These are phyloP conservation scores for Lissonota sp. DNA, from an alignment of 2,888 invertebrate genomes.

Conservation along the genomic window DNA sequence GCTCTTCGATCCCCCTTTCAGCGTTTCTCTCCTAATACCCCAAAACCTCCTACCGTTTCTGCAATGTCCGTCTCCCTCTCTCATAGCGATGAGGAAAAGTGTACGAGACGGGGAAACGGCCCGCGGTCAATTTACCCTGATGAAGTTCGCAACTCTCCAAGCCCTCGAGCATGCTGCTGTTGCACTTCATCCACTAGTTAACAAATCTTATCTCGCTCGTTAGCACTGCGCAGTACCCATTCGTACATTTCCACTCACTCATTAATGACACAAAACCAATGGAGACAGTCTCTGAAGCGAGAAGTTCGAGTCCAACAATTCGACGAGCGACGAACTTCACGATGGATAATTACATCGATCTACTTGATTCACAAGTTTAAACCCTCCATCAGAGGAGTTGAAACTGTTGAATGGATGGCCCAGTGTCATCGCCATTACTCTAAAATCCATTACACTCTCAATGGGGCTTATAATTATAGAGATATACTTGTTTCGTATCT, in stretches of 20 bases:
- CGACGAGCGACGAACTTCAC: constrained; percentile 12
- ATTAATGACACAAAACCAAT: not conserved
- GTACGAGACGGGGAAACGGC: constrained; percentile 22
- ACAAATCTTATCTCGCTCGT: constrained; percentile 41
- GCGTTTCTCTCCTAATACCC: constrained; percentile 46
- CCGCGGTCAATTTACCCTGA: constrained; percentile 4
- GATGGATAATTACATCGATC: constrained; percentile 25
- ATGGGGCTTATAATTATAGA: constrained; percentile 1
- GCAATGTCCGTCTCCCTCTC: not conserved
- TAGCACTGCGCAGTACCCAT: constrained; percentile 19
- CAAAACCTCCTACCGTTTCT: constrained; percentile 55
- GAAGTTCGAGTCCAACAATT: constrained; percentile 11
- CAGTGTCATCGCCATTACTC: constrained; percentile 4
- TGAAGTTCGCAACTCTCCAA: constrained; percentile 8
- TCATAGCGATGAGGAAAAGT: not conserved
- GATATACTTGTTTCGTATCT: not conserved
- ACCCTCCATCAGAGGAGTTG: not conserved
- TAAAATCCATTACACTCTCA: not conserved
- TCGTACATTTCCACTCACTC: constrained; percentile 29
- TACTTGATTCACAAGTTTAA: constrained; percentile 25
- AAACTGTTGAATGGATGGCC: constrained; percentile 9
- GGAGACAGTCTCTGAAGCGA: not conserved
- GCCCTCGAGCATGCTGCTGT: constrained; percentile 19
- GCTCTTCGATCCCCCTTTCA: constrained; percentile 46
- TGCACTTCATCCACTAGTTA: constrained; percentile 43